A percentile compares a stretch with the other conserved stretches of the same genome.
Evolutionary conservation across 30 jellyfish, hydroid and myxozoan species (phyloP).

Genomic region (Aurelia aurita): DNA sequence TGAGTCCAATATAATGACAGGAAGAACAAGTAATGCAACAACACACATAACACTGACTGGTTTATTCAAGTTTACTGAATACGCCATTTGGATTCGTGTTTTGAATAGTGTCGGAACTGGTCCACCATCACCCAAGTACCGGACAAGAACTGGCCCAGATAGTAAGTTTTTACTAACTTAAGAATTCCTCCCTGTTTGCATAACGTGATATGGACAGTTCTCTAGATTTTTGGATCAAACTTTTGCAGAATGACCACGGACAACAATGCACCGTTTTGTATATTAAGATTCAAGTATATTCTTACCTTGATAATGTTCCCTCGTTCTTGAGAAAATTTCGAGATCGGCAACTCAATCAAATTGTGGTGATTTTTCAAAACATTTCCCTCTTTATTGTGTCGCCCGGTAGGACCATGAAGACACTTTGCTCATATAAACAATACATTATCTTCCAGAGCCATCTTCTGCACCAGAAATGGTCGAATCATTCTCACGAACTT

Average conservation of each 20-base stretch:
- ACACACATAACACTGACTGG: constrained; percentile 13
- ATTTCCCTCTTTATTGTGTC: too few relatives aligned
- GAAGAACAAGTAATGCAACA: not conserved
- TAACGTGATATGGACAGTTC: too few relatives aligned
- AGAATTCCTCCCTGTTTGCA: too few relatives aligned
- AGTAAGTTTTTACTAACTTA: constrained; percentile 9
- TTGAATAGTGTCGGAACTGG: constrained; percentile 33
- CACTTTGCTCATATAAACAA: not conserved
- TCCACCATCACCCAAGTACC: constrained; percentile 33
- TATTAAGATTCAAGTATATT: too few relatives aligned
- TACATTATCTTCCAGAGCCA: constrained; percentile 16
- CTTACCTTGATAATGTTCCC: too few relatives aligned
- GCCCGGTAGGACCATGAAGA: too few relatives aligned
- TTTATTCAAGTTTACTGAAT: constrained; percentile 22
- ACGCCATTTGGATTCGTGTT: constrained; percentile 22
- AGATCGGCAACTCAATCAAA: too few relatives aligned
- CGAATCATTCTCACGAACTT: constrained; percentile 30
- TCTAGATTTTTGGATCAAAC: too few relatives aligned
- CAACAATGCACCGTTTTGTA: too few relatives aligned
- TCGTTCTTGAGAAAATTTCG: too few relatives aligned
- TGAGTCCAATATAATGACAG: not conserved
- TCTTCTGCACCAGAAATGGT: constrained; percentile 24
- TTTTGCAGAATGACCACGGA: too few relatives aligned
- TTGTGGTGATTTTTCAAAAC: too few relatives aligned
- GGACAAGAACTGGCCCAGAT: constrained; percentile 29